Evolutionary conservation across 2,113 vertebrate genomes (phyloP).

Genomic region (Plecotus auritus): DNA sequence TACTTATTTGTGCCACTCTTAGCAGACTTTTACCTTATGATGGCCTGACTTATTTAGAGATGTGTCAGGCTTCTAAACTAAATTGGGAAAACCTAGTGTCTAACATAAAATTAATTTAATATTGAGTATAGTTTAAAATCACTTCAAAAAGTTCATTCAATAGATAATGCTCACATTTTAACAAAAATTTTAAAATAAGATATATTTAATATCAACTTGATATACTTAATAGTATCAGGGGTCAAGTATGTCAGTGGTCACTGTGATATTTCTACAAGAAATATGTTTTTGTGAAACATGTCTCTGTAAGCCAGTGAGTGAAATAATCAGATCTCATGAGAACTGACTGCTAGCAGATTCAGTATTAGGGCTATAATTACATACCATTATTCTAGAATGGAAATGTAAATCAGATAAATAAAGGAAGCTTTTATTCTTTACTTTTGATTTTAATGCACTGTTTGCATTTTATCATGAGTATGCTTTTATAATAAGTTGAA

Average conservation of each 20-base stretch:
- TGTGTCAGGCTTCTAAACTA: background rate
- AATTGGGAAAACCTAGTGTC: background rate
- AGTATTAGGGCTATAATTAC: background rate
- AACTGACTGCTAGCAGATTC: background rate
- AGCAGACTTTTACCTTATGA: background rate
- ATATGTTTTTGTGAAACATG: background rate
- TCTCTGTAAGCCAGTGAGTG: background rate
- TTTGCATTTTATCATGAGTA: background rate
- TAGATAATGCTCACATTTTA: background rate
- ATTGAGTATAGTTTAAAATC: background rate
- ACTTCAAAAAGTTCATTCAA: background rate
- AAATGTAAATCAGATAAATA: background rate
- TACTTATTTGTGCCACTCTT: background rate
- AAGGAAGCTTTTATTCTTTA: background rate
- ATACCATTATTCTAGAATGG: background rate
- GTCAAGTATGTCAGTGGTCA: background rate
- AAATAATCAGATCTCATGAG: background rate
- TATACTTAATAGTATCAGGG: background rate
- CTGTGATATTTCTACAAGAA: background rate
- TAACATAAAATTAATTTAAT: background rate
- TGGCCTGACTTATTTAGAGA: background rate
- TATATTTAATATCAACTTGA: background rate
- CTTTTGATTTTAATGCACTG: background rate
- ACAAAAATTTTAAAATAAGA: background rate
- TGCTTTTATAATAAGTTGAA: background rate